Evolutionary conservation across 35 echinoderm and acorn worm species (phyloP).

Genomic region (Antedon bifida): DNA sequence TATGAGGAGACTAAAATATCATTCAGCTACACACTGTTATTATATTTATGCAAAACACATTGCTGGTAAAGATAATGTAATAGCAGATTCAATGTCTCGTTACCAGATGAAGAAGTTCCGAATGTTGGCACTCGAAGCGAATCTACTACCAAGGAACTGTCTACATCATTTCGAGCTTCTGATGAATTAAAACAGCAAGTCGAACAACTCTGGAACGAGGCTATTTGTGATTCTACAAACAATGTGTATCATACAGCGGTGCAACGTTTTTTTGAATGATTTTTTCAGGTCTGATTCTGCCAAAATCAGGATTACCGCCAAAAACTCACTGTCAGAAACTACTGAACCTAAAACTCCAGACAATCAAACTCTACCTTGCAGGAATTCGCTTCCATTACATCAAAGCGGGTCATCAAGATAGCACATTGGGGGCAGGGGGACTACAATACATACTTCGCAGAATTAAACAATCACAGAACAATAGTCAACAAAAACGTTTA

Average conservation of each 20-base stretch:
- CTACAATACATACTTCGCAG: background rate
- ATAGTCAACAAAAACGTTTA: background rate
- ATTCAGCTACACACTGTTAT: background rate
- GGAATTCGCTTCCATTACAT: background rate
- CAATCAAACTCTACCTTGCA: background rate
- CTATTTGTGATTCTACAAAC: no score
- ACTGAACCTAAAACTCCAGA: no score
- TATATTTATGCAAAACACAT: background rate
- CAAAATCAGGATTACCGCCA: no score
- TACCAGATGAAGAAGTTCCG: background rate
- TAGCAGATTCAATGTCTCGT: background rate
- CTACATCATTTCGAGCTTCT: background rate
- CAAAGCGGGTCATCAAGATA: background rate
- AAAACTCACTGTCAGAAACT: no score
- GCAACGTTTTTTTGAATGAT: background rate
- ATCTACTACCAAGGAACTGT: background rate
- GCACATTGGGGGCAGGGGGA: background rate
- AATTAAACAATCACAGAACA: background rate
- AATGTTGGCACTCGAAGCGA: background rate
- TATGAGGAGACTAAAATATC: background rate
- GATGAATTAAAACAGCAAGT: no score
- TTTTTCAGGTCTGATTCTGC: background rate
- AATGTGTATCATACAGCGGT: no score
- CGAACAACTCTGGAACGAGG: no score
- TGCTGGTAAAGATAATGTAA: background rate